Evolutionary conservation across 2,113 vertebrate genomes (phyloP), one percentile per base, ranked within the genome.

Genomic region (Blennius ocellaris): DNA sequence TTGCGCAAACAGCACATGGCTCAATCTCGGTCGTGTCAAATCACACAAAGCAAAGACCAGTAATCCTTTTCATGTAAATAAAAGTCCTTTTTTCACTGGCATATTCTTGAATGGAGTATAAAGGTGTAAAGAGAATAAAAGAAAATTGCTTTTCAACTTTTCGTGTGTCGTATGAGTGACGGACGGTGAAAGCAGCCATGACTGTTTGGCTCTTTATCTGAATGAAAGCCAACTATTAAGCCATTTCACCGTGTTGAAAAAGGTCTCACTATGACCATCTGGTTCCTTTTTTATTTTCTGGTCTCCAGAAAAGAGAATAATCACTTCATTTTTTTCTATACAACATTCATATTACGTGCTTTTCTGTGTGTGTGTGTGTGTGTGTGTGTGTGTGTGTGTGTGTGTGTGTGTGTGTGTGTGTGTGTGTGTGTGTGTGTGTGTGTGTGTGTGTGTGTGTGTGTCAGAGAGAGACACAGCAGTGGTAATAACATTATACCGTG

Each of bases 41-140:
- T 36, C 51, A 73, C 56, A 77, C 78, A 67, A 71, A 50, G 39
- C 44, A 63, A 58, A 53, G 39, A 73, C 5, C 48, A 63, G 41
- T 11, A 38, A 56, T 41, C 14, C 16, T 67, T 53, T 61, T 30
- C 4, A 30, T 30, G 21, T 30, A 30, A 30, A 30, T 30, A 30
- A 30, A 30, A 30, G 2, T 30, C 21, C 36, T 48, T 49, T 49
- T 16, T 21, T 17, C 3, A 0, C 53, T 47, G 11, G 39, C 2
- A 10, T 53, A 71, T 53, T 69, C 75, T 75, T 81, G 66, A 77
- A 44, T 58, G 17, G 36, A 8, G 37, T 7, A 41, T 4, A 30
- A 30, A 4, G 4, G 21, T 30, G 21, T 30, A 30, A 48, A 67
- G 55, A 17, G 21, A 51, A 15, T 15, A 39, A 64, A 15, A n/a